phyloP scores from a whole-genome alignment of 2,888 invertebrate genomes.

The Bimastos eiseni region DNA sequence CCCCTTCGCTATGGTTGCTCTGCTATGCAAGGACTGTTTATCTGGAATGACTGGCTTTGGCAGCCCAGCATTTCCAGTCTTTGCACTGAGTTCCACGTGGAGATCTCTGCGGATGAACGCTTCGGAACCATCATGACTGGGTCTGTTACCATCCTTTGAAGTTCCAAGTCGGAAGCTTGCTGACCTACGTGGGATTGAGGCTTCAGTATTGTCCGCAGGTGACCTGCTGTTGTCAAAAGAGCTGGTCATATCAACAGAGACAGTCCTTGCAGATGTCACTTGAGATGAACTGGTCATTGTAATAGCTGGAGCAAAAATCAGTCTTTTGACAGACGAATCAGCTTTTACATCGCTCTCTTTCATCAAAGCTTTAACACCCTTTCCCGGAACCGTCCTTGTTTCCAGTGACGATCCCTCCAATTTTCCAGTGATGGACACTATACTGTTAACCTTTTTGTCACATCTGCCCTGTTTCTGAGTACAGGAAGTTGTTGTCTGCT shows the following conservation, averaged over 20 bases:
- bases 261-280: background rate
- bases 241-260: background rate
- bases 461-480: background rate
- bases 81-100: background rate
- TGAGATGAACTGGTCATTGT: background rate
- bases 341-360: background rate
- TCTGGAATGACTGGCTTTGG: background rate
- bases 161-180: background rate
- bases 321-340: background rate
- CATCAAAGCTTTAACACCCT: background rate
- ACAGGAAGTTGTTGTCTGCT: too few relatives aligned
- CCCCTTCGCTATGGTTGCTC: background rate
- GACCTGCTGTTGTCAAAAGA: background rate
- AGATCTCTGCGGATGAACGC: conserved; percentile 13
- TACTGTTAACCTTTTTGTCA: background rate
- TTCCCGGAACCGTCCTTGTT: background rate
- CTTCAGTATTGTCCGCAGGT: background rate
- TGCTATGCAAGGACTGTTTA: conserved; percentile 13
- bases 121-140: background rate
- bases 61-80: background rate
- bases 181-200: background rate
- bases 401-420: background rate
- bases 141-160: background rate
- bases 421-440: background rate
- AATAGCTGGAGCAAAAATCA: background rate